Evolutionary conservation across 2,797 vertebrate genomes (phyloP).

Genomic region (Argentina silus): DNA sequence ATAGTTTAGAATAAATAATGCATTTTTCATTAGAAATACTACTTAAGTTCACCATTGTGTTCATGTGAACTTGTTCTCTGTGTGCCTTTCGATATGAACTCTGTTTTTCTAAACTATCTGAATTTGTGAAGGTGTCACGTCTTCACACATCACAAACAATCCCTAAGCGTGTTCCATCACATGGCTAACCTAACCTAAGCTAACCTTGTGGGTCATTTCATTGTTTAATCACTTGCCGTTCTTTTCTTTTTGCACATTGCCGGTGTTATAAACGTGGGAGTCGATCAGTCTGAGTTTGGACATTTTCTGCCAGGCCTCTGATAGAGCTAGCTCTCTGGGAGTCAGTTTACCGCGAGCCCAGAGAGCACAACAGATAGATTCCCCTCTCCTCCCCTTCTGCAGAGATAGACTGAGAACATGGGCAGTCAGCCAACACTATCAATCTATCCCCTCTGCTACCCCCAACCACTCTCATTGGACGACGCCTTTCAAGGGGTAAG

Average conservation of each 20-base stretch:
- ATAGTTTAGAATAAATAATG: conserved; percentile 42
- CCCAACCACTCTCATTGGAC: conserved; percentile 75
- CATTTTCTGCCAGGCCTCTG: conserved; percentile 70
- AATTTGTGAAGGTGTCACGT: conserved; percentile 44
- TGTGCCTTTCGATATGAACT: conserved; percentile 42
- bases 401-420: conserved; percentile 79
- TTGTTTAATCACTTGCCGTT: conserved; percentile 46
- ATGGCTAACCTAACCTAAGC: conserved; percentile 16
- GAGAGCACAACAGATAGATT: conserved; percentile 84
- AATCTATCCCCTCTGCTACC: conserved; percentile 80
- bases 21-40: not conserved
- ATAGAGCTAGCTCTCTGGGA: conserved; percentile 74
- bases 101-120: conserved; percentile 51
- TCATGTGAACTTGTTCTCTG: conserved; percentile 48
- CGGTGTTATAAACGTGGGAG: conserved; percentile 67
- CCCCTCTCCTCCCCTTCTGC: conserved; percentile 80
- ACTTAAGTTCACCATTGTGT: conserved; percentile 36
- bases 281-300: conserved; percentile 59
- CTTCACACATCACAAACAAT: conserved; percentile 65
- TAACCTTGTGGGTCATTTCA: conserved; percentile 64
- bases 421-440: conserved; percentile 83
- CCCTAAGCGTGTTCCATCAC: conserved; percentile 18
- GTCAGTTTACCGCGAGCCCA: conserved; percentile 82
- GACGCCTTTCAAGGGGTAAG: conserved; percentile 72
- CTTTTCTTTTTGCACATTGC: conserved; percentile 4